Evolutionary conservation across 2,113 vertebrate species (phyloP), one percentile per base, ranked within the genome.

Genomic region (Mola mola): DNA sequence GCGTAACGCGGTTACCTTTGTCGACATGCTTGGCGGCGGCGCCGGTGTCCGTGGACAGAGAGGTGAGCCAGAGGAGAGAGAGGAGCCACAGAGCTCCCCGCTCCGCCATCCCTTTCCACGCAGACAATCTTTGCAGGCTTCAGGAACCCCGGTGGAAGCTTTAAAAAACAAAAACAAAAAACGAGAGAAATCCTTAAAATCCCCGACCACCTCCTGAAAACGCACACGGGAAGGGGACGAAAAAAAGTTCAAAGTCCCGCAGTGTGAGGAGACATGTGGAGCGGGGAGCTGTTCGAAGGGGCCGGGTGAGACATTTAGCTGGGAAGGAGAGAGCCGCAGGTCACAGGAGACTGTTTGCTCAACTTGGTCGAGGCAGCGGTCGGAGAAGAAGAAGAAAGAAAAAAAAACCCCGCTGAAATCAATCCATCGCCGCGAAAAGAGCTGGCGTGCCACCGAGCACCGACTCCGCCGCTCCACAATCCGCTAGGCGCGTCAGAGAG

Each of bases 51-150:
- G 89, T 59, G 83, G 5, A 66, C 65, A 90, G 81, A 72, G 84
- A 90, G 88, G 83, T 90, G 90, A 93, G 89, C 76, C 88, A 91
- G 78, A 91, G 86, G 75, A 93, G 86, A 85, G 88, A 88, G 91
- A 92, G 90, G 88, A 92, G 92, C 86, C 75, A 82, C 84, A 85
- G 86, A 76, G 91, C 91, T 92, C 91, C 91, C 88, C 91, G 91
- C 92, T 92, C 91, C 83, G 92, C 92, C 92, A 93, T 93, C 92
- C 90, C 92, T 93, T 92, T 90, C 84, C 79, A 86, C 82, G 25
- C 77, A 87, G 36, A 66, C n/a, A 88, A 91, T 86, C 60, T 87
- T 87, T 88, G 78, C 82, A 87, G 78, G 66, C 72, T 81, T 84
- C 80, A 65, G 75, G 74, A 83, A 77, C 67, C 79, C 73, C 21